phyloP scores from a whole-genome alignment of 2,113 vertebrate genomes.

The Phyllostomus hastatus region DNA sequence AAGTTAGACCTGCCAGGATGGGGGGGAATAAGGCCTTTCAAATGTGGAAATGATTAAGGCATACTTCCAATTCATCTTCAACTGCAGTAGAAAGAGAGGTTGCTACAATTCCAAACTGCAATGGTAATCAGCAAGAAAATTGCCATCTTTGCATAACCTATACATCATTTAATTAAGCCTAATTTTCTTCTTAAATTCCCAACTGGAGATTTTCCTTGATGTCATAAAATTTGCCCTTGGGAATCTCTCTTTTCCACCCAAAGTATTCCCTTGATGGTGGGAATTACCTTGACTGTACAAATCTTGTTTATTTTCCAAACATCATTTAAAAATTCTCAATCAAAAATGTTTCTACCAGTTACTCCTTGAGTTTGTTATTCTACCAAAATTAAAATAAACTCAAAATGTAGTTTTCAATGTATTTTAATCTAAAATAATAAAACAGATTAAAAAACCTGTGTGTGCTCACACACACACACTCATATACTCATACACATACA shows the following conservation, averaged over 20 bases:
- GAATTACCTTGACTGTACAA: not conserved
- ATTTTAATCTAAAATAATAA: not conserved
- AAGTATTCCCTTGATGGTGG: not conserved
- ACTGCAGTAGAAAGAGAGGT: not conserved
- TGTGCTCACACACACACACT: rapidly evolving
- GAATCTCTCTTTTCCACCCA: not conserved
- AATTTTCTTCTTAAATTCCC: conserved; percentile 14
- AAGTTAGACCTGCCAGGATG: not conserved
- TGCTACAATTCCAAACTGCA: not conserved
- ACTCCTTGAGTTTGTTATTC: not conserved
- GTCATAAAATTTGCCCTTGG: not conserved
- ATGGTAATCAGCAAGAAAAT: conserved; percentile 22
- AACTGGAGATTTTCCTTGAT: not conserved
- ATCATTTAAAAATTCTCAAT: not conserved
- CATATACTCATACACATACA: not conserved
- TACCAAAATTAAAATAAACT: not conserved
- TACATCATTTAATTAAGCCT: conserved; percentile 28
- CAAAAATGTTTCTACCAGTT: not conserved
- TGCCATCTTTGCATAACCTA: conserved; percentile 19
- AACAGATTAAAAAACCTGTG: rapidly evolving
- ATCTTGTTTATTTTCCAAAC: not conserved
- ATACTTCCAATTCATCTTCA: not conserved
- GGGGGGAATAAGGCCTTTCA: not conserved
- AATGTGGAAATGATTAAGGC: not conserved
- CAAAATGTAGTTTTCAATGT: not conserved